Evolutionary conservation across 2,113 vertebrate species (phyloP).

Genomic region (Alethe diademata): DNA sequence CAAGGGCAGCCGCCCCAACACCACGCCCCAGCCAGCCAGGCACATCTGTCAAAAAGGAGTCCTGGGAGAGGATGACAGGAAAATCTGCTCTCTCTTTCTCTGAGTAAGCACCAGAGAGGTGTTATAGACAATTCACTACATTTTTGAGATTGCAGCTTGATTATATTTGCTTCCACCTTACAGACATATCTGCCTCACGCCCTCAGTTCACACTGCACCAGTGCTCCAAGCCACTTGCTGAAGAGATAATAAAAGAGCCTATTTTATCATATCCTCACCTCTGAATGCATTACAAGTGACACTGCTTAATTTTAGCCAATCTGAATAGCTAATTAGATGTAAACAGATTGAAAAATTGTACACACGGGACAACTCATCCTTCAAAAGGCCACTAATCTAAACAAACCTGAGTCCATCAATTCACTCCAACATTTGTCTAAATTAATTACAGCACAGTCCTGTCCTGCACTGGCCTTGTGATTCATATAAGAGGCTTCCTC

Average conservation of each 20-base stretch:
- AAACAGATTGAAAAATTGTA: conserved; percentile 53
- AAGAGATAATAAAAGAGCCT: conserved; percentile 46
- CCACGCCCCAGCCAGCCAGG: neutral
- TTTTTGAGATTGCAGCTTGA: conserved; percentile 49
- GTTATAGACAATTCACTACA: neutral
- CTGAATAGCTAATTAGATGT: conserved; percentile 60
- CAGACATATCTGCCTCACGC: conserved; percentile 2
- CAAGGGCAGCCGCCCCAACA: neutral
- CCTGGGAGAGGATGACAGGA: neutral
- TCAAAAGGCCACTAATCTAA: conserved; percentile 49
- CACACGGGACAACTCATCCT: conserved; percentile 36
- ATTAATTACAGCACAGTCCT: conserved; percentile 18
- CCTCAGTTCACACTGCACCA: conserved; percentile 1
- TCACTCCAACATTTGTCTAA: conserved; percentile 34
- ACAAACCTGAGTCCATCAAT: conserved; percentile 28
- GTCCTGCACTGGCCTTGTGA: neutral
- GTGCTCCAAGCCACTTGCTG: conserved; percentile 46
- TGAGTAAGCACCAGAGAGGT: conserved; percentile 1
- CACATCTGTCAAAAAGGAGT: neutral
- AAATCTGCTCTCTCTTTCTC: neutral
- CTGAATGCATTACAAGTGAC: conserved; percentile 44
- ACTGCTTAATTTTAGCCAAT: conserved; percentile 44
- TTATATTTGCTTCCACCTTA: conserved; percentile 55
- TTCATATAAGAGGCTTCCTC: neutral
- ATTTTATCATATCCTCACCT: conserved; percentile 57